phyloP scores from a whole-genome alignment of 2,113 vertebrate species.

The Motacilla tschutschensis region DNA sequence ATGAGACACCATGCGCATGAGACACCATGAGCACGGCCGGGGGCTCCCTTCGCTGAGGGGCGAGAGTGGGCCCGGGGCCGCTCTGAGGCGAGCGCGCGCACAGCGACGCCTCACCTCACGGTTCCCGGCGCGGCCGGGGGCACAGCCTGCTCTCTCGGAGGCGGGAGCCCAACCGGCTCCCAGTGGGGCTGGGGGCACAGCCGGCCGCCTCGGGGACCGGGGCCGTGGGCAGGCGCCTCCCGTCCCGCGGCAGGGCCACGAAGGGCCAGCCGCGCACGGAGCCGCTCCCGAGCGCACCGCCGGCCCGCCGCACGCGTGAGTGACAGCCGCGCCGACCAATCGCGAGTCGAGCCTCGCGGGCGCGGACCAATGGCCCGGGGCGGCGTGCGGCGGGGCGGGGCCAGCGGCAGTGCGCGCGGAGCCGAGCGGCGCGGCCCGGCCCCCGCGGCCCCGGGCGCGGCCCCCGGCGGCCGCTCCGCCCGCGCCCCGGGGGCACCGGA shows the following conservation, averaged over 20 bases:
- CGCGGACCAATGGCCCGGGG: not conserved
- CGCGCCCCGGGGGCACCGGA: too few relatives aligned
- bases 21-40: accelerated
- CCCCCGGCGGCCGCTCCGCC: too few relatives aligned
- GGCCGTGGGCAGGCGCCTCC: too few relatives aligned
- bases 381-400: not conserved
- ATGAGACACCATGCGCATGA: not conserved
- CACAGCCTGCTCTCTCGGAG: not conserved
- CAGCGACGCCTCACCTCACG: not conserved
- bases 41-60: not conserved
- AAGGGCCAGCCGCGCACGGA: too few relatives aligned
- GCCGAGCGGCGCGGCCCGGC: not conserved
- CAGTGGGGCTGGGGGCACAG: not conserved
- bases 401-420: not conserved
- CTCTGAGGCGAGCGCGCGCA: not conserved
- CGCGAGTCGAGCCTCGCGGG: not conserved
- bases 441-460: too few relatives aligned
- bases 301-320: not conserved
- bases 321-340: not conserved
- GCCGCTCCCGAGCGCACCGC: not conserved
- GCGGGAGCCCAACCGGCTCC: not conserved
- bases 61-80: not conserved
- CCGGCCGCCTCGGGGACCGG: too few relatives aligned
- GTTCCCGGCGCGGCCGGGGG: not conserved
- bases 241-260: too few relatives aligned